phyloP scores from a whole-genome alignment of 2,113 vertebrate genomes.

The Eulemur macaco region DNA sequence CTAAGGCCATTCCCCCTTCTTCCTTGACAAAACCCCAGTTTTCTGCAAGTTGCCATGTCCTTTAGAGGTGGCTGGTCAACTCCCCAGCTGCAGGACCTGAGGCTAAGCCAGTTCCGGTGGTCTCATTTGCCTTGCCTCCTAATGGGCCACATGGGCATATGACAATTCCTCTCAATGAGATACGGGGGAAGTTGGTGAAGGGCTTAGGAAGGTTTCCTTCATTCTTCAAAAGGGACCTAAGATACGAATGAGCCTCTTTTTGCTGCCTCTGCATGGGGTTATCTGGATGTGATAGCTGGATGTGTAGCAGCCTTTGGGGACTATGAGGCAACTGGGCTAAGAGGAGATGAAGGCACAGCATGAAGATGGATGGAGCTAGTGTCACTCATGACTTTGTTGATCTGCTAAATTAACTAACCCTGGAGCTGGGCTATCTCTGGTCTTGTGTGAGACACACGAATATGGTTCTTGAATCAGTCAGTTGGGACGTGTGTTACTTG shows the following conservation, averaged over 20 bases:
- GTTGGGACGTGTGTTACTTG: not conserved
- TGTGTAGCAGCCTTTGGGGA: not conserved
- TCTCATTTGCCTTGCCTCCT: not conserved
- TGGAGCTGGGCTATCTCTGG: not conserved
- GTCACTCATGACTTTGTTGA: accelerated
- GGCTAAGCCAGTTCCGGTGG: not conserved
- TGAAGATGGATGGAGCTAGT: no score
- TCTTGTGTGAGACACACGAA: accelerated
- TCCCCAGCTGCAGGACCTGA: not conserved
- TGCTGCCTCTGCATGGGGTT: not conserved
- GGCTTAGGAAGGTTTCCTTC: not conserved
- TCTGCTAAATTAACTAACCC: not conserved
- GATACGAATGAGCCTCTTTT: not conserved
- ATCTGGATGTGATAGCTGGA: not conserved
- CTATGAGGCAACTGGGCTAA: not conserved
- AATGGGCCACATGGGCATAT: no score
- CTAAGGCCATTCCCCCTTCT: not conserved
- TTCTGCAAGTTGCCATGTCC: not conserved
- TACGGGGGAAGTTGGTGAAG: not conserved
- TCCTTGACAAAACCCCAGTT: not conserved
- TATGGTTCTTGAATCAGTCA: no score
- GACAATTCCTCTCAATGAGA: not conserved
- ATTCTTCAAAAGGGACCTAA: not conserved
- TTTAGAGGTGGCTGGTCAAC: not conserved
- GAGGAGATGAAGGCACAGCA: not conserved